Conservation (phyloP, 2,888 invertebrate genomes). For the Mantis religiosa region DNA sequence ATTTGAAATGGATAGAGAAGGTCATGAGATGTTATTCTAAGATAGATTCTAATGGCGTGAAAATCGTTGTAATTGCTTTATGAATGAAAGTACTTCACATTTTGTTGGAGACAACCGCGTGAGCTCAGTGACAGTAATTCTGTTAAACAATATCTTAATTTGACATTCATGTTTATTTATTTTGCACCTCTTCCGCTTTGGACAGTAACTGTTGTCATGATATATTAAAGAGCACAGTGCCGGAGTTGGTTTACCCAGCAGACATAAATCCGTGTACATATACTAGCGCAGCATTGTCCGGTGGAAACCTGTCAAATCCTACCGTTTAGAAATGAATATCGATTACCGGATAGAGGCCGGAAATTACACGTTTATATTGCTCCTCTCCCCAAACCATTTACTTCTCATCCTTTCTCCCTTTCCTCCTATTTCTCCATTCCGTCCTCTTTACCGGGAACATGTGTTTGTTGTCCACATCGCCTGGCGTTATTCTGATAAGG, state of each 20-base stretch:
- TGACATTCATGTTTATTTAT: constrained; percentile 1
- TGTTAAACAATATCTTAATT: background rate
- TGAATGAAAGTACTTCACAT: background rate
- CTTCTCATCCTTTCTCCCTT: background rate
- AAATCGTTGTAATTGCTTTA: too few relatives aligned
- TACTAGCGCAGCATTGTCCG: background rate
- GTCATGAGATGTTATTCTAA: too few relatives aligned
- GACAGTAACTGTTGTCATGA: background rate
- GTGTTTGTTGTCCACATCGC: background rate
- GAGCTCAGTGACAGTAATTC: background rate
- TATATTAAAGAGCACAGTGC: background rate
- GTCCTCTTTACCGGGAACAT: background rate
- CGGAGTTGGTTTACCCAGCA: background rate
- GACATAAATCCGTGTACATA: background rate
- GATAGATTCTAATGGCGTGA: too few relatives aligned
- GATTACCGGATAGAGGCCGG: constrained; percentile 16
- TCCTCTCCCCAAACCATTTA: background rate
- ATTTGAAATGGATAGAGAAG: too few relatives aligned
- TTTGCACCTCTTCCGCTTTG: background rate
- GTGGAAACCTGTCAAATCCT: constrained; percentile 25
- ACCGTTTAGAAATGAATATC: constrained; percentile 24
- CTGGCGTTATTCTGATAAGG: background rate
- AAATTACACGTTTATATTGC: constrained; percentile 19
- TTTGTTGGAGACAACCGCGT: background rate
- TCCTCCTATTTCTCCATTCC: background rate